These are phyloP conservation scores for Buathra laborator DNA, from an alignment of 2,888 invertebrate species.

Conservation along the genomic window DNA sequence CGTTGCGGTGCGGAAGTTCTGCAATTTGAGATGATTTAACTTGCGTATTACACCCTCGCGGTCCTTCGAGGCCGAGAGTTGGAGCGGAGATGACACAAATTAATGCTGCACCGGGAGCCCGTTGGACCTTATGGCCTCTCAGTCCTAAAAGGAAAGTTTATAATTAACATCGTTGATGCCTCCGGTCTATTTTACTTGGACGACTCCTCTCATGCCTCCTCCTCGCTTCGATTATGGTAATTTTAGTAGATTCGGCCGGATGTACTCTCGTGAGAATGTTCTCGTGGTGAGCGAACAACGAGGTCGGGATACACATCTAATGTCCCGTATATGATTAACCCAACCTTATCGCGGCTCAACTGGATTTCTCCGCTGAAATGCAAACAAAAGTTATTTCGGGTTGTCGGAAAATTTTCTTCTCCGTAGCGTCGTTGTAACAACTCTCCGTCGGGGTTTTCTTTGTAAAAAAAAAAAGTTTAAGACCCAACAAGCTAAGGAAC, in stretches of 20 bases:
- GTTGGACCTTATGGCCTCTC: slow-evolving; percentile 38
- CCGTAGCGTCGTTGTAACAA: no score
- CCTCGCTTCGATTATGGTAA: slow-evolving; percentile 71
- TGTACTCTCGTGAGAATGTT: no score
- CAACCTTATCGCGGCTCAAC: no score
- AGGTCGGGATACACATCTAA: no score
- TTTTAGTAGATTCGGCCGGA: slow-evolving; percentile 7
- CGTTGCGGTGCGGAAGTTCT: neutral
- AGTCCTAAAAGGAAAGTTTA: slow-evolving; percentile 75
- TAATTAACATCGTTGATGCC: slow-evolving; percentile 77
- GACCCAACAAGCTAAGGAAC: slow-evolving; percentile 16
- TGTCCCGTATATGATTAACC: no score
- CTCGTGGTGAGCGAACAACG: no score
- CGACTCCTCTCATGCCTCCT: neutral
- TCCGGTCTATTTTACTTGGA: slow-evolving; percentile 23
- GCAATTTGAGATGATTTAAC: slow-evolving; percentile 5
- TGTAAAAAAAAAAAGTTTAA: slow-evolving; percentile 59
- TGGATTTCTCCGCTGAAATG: no score
- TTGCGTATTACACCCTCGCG: neutral
- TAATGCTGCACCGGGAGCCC: slow-evolving; percentile 65
- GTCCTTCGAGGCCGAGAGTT: neutral
- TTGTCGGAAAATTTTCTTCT: no score
- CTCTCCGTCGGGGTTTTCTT: neutral
- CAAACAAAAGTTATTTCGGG: no score
- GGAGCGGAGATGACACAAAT: slow-evolving; percentile 58